Base-by-base conservation (phyloP, 2,888 invertebrate genomes). In the Drosophila putrida region DNA sequence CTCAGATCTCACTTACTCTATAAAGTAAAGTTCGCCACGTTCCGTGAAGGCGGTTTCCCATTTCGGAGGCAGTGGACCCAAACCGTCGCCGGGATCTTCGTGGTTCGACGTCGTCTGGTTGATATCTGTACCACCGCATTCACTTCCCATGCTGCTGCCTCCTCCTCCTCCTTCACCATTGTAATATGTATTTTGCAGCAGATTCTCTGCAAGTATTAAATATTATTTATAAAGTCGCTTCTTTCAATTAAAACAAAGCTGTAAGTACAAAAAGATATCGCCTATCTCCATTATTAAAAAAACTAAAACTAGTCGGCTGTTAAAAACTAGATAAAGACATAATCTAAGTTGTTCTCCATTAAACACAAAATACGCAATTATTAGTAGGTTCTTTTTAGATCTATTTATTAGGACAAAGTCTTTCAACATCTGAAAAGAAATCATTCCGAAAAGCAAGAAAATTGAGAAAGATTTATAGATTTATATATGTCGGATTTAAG, bases 41-140 rank as follows among this genome's bases (percentile, higher is more conserved):
- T 98, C 98, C 10, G 99, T 98, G 91, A 96, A 98, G 4, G 98
- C 98, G 91, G 98, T 97, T 93, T 99, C 99, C 99, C 99, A 99
- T 94, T 98, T 98, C 4, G 96, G 94, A 62, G 99, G 99, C 78
- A 99, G 93, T 1, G 98, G 97, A 15, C 98, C 98, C 60, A 98
- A 93, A 6, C 96, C 96, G 90, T 96, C 96, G 76, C 95, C 95
- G 76, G 88, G 88, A 71, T 95, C 95, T 68, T 95, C 95, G 89
- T 81, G 66, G 53, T 46, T 71, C 44, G n/a, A n/a, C n/a, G n/a
- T n/a, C n/a, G 68, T 31, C 64, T 76, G 68, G 72, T 69, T 71
- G 4, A 50, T 53, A 15, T 86, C 86, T 13, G 71, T 58, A 4
- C 36, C 66, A 1, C 78, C 80, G 43, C 79, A 90, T 49, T 89